Evolutionary conservation across 2,888 invertebrate genomes (phyloP).

Genomic region (Acanthosepion lycidas): DNA sequence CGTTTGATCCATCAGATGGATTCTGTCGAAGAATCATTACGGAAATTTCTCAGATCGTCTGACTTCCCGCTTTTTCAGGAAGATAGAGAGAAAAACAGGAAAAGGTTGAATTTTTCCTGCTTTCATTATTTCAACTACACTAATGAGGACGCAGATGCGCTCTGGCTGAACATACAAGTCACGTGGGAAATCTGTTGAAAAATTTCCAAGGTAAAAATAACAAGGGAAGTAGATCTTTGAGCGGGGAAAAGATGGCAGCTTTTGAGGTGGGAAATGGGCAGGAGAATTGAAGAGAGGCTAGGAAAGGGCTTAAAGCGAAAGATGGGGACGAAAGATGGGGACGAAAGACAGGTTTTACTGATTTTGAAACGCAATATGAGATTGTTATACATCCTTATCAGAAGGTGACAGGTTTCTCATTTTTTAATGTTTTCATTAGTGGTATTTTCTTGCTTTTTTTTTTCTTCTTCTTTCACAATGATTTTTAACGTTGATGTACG

Average conservation of each 20-base stretch:
- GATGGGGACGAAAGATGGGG: background rate
- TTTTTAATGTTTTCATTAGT: no score
- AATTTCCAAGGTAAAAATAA: slow-evolving; percentile 33
- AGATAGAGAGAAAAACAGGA: background rate
- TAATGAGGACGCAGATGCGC: slow-evolving; percentile 21
- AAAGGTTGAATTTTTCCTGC: slow-evolving; percentile 4
- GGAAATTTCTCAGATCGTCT: background rate
- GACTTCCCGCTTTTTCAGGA: background rate
- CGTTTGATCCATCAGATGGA: background rate
- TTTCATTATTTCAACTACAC: slow-evolving; percentile 2
- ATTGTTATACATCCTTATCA: background rate
- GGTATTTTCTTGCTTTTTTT: no score
- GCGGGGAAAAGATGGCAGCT: background rate
- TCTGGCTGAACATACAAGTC: background rate
- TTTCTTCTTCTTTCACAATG: no score
- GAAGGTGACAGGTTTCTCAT: no score
- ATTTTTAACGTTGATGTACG: no score
- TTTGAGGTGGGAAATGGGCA: background rate
- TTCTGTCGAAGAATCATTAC: background rate
- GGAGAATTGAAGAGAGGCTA: background rate
- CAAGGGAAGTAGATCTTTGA: background rate
- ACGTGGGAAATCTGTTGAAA: background rate
- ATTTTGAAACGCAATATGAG: background rate
- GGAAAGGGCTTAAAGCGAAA: background rate
- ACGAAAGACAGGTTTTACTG: background rate